These are phyloP conservation scores for Nyctereutes procyonoides DNA, from an alignment of 2,113 vertebrate species.

Conservation along the genomic window DNA sequence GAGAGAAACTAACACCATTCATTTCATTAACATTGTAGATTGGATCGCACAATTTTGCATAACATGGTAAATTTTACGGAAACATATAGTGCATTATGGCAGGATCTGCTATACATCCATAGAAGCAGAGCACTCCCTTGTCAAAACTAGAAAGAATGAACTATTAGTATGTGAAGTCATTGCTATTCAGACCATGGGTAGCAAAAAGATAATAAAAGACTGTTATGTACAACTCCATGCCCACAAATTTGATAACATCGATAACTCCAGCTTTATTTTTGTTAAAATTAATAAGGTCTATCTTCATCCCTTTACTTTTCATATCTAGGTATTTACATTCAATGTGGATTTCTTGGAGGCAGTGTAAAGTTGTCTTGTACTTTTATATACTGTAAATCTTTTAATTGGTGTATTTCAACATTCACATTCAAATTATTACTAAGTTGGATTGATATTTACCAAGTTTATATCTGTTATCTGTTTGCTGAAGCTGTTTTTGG, in stretches of 20 bases:
- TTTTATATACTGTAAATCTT: background rate
- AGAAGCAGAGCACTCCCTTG: background rate
- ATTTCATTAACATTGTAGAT: background rate
- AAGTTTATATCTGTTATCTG: background rate
- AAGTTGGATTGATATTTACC: background rate
- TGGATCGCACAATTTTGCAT: background rate
- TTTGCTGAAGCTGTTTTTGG: background rate
- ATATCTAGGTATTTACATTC: background rate
- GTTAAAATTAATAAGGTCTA: background rate
- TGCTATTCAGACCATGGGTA: background rate
- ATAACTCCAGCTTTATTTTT: background rate
- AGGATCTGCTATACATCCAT: too few species aligned
- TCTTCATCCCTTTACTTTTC: background rate
- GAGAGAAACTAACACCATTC: background rate
- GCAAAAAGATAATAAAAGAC: background rate
- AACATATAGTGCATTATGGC: background rate
- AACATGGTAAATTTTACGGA: background rate
- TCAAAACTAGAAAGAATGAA: background rate
- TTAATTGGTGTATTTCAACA: background rate
- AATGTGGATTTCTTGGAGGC: background rate
- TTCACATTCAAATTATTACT: background rate
- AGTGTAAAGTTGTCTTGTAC: background rate
- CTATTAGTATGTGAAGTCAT: background rate
- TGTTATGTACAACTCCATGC: background rate
- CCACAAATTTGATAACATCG: background rate